Base-by-base conservation (phyloP, 2,888 invertebrate genomes). In the Apomyelois bistriatella region DNA sequence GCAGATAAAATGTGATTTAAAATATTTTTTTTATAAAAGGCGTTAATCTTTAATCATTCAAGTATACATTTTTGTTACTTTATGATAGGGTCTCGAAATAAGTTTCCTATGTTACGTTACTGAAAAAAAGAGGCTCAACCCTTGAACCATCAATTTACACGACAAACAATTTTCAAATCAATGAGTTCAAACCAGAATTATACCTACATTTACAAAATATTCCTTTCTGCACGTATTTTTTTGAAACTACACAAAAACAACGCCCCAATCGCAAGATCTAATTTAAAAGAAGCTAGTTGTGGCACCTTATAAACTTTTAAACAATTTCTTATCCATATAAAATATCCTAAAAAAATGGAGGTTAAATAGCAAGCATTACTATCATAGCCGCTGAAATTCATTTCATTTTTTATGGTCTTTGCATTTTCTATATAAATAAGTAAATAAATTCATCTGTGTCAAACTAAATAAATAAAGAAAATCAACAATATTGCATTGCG, bases 391-490 rank as follows among this genome's bases (percentile, higher is more conserved):
- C 63, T 59, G 60, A 60, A 69, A 68, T 65, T 65, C 62, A 66
- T 70, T 68, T 62, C 54, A 53, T 62, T 62, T 57, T 65, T 53
- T 57, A 53, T 61, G 57, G 50, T 60, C 43, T 54, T 48, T 58
- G 60, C 54, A 61, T 60, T 59, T 60, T 54, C 52, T 66, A 63
- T 65, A 63, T 68, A 68, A 68, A 72, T 62, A 63, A 55, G 70
- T 82, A 76, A 79, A 82, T 79, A 82, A 84, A 79, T 79, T 74
- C 66, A 80, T 83, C 65, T 77, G 61, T 61, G 66, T 73, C 65
- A 75, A 74, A 73, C 63, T 66, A 76, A 74, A 75, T 76, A 80
- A 78, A 76, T 70, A 73, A 62, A 58, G 47, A 57, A 16, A 51
- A 60, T 55, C 40, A 54, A 57, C 43, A 53, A 60, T 58, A 53